A percentile compares a stretch with the other conserved stretches of the same genome.
Conservation (phyloP, 1,140 invertebrate genomes). For the Andricus grossulariae region DNA sequence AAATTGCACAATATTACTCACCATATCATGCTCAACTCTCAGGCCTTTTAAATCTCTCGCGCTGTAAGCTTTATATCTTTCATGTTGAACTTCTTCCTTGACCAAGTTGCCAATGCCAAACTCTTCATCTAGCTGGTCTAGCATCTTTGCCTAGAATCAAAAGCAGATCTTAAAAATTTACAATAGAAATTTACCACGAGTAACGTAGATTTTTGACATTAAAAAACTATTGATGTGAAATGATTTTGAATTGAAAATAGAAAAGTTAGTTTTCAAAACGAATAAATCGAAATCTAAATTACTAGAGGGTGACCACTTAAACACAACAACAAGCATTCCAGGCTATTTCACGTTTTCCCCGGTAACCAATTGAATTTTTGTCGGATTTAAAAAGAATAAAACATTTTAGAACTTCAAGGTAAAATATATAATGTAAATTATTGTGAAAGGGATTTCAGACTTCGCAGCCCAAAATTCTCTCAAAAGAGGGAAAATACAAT, state of each 20-base stretch:
- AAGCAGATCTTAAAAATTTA: constrained; percentile 42
- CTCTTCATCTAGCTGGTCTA: constrained; percentile 96
- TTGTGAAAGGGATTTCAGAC: no score
- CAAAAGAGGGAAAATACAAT: no score
- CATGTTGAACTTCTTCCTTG: constrained; percentile 84
- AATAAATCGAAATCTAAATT: no score
- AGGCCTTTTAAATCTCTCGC: constrained; percentile 87
- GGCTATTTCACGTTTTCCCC: constrained; percentile 4
- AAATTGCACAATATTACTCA: constrained; percentile 65
- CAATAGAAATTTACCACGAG: no score
- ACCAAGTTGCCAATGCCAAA: constrained; percentile 93
- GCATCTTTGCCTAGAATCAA: constrained; percentile 85
- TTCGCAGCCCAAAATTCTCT: no score
- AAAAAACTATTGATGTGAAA: no score
- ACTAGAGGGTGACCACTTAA: no score
- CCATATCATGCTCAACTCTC: constrained; percentile 90
- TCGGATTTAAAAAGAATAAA: no score
- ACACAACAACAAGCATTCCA: constrained; percentile 3
- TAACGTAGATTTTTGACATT: no score
- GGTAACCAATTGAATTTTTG: constrained; percentile 35
- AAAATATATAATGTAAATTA: no score
- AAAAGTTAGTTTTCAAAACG: no score
- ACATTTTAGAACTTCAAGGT: no score
- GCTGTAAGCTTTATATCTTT: constrained; percentile 81
- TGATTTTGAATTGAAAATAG: constrained; percentile 1